Evolutionary conservation across 1,140 invertebrate species (phyloP), one percentile per base, ranked within the genome.

Genomic region (Drosophila melanica): DNA sequence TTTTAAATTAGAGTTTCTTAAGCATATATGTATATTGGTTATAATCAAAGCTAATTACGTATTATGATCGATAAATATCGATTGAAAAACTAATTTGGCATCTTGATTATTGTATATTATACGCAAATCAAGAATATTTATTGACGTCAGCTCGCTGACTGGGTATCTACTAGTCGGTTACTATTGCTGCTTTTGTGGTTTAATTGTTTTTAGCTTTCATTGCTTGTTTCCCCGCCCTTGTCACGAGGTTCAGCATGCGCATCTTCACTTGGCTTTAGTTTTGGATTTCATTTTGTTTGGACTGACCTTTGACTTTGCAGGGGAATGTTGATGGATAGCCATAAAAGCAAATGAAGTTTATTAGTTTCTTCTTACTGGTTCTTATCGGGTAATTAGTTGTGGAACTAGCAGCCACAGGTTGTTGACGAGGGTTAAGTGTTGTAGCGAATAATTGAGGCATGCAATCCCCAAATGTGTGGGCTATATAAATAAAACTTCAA

Each of bases 381-480:
- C 71, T 79, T 85, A 77, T 68, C 77, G 68, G 77, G 47, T 71
- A 86, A 85, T 85, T 85, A 81, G 81, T 72, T 63, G 75, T 75
- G 62, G 68, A 82, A 78, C 74, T 82, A 81, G 33, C 33, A 62
- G 69, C 75, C 55, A 68, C 79, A 81, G 79, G 79, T 82, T 77
- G 79, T 57, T 44, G 16, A 72, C 30, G 39, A 14, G 35, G 37
- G 27, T 55, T 23, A 54, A 39, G 14, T 50, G 48, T 50, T 14
- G 20, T 47, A n/a, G 45, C n/a, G 45, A 5, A 11, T 47, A 2
- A 8, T 9, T 35, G 7, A 3, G 8, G 33, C 10, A 9, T 35
- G 10, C 0, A 23, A 23, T 23, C 9, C 9, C 33, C 33, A 10
- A 35, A 35, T 11, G 18, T 45, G 3, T 45, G 10, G 2, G 8